These are phyloP conservation scores for Picus viridis DNA, from an alignment of 2,797 vertebrate genomes.

Conservation along the genomic window DNA sequence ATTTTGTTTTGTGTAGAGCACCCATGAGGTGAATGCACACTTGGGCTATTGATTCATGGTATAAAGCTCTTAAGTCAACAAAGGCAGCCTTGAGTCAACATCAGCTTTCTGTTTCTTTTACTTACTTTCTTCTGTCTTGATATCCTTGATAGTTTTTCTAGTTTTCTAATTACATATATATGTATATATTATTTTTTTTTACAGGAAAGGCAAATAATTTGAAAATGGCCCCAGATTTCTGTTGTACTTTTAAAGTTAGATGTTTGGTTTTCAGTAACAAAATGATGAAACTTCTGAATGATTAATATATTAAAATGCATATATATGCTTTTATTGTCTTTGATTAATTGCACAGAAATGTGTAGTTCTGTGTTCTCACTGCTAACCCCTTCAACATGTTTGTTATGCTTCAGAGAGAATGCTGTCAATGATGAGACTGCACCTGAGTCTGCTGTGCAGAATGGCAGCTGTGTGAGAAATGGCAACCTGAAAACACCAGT, in stretches of 20 bases:
- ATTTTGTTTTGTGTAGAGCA: neutral
- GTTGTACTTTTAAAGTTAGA: neutral
- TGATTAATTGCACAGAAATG: neutral
- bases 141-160: neutral
- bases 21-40: neutral
- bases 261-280: neutral
- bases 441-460: slow-evolving; percentile 25
- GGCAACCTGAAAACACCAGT: slow-evolving; percentile 58
- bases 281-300: neutral
- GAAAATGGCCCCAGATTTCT: neutral
- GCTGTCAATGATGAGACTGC: slow-evolving; percentile 27
- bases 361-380: neutral
- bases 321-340: neutral
- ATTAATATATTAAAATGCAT: neutral
- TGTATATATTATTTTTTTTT: neutral
- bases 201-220: neutral
- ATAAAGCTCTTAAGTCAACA: slow-evolving; percentile 16
- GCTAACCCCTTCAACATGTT: neutral
- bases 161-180: neutral
- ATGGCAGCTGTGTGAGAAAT: slow-evolving; percentile 56
- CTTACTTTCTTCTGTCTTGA: slow-evolving; percentile 1
- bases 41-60: neutral
- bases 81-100: neutral
- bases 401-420: slow-evolving; percentile 47
- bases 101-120: neutral